These are phyloP conservation scores for Choristoneura rosaceana DNA, from an alignment of 2,888 invertebrate species.

Conservation along the genomic window DNA sequence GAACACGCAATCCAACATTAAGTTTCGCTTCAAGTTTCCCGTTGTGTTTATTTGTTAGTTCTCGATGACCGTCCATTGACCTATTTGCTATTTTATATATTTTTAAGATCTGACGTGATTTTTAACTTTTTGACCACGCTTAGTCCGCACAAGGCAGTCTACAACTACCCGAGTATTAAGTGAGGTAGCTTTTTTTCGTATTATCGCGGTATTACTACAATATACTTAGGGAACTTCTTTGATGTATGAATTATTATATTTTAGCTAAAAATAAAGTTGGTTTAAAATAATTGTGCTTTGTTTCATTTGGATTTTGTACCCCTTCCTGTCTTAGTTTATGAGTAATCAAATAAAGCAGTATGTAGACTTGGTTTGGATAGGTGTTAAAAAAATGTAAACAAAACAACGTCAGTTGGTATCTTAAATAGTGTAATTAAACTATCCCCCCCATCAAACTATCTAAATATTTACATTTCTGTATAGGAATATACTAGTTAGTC, in stretches of 20 bases:
- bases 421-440: no score
- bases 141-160: constrained; percentile 58
- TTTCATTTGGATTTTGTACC: constrained; percentile 59
- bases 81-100: constrained; percentile 55
- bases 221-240: constrained; percentile 82
- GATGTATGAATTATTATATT: constrained; percentile 86
- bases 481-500: no score
- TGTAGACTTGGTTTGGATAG: no score
- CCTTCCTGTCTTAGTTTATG: background rate
- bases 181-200: constrained; percentile 73
- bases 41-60: constrained; percentile 50
- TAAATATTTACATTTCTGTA: no score
- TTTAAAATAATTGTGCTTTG: constrained; percentile 72
- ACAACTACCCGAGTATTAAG: constrained; percentile 57
- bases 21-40: constrained; percentile 40
- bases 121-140: constrained; percentile 44
- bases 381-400: no score
- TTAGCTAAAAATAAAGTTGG: constrained; percentile 86
- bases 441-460: no score
- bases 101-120: constrained; percentile 63
- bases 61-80: constrained; percentile 75
- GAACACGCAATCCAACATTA: constrained; percentile 32
- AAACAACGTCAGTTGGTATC: no score
- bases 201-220: constrained; percentile 77
- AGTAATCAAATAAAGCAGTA: no score